Evolutionary conservation across 2,888 invertebrate species (phyloP).

Genomic region (Steinernema carpocapsae): DNA sequence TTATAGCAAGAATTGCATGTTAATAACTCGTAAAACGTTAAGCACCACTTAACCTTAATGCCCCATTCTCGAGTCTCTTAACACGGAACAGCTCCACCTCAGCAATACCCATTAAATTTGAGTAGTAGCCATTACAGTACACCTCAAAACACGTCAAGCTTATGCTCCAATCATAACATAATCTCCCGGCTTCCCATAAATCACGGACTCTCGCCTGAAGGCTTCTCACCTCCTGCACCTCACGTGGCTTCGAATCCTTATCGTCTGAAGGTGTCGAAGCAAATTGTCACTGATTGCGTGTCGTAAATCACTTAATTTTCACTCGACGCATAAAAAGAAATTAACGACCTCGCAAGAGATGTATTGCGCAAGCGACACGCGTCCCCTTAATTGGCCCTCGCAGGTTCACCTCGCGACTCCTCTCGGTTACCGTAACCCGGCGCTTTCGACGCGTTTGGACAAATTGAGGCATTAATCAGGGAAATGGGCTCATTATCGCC

Average conservation of each 20-base stretch:
- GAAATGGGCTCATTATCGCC: constrained; percentile 21
- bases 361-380: constrained; percentile 24
- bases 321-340: constrained; percentile 25
- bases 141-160: neutral
- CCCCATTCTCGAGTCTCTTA: too few species aligned
- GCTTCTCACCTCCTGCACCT: too few species aligned
- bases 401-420: neutral
- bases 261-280: neutral
- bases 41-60: too few species aligned
- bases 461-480: constrained; percentile 24
- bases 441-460: neutral
- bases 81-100: too few species aligned
- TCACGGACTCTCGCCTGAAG: too few species aligned
- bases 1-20: too few species aligned
- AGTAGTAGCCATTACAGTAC: constrained; percentile 2
- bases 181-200: neutral
- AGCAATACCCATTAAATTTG: too few species aligned
- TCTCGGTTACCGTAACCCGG: constrained; percentile 10
- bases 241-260: neutral
- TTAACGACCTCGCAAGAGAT: constrained; percentile 32
- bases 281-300: constrained; percentile 24
- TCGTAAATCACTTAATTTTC: constrained; percentile 34
- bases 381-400: constrained; percentile 17
- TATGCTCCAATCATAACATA: neutral
- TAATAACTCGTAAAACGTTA: too few species aligned